Evolutionary conservation across 1,140 invertebrate genomes (phyloP).

Genomic region (Halictus rubicundus): DNA sequence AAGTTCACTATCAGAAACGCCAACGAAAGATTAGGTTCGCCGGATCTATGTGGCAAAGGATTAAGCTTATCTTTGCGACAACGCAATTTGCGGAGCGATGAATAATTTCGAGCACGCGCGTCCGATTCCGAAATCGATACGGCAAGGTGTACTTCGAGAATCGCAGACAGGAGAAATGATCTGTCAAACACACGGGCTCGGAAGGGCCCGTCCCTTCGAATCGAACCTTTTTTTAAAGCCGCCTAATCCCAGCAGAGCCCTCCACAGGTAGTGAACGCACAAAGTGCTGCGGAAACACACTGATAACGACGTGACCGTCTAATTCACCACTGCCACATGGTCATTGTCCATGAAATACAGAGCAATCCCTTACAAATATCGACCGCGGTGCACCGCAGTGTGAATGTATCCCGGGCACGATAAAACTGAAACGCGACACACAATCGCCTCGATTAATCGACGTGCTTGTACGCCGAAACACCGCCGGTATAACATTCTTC

Average conservation of each 20-base stretch:
- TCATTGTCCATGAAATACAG: slow-evolving; percentile 59
- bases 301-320: slow-evolving; percentile 49
- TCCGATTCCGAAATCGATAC: no score
- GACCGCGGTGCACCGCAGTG: slow-evolving; percentile 36
- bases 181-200: not conserved
- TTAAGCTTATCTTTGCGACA: no score
- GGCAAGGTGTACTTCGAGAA: not conserved
- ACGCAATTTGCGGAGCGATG: no score
- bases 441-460: slow-evolving; percentile 54
- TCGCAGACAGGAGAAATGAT: not conserved
- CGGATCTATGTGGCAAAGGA: no score
- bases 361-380: slow-evolving; percentile 54
- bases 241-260: not conserved
- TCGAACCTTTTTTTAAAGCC: not conserved
- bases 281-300: slow-evolving; percentile 27
- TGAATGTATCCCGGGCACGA: slow-evolving; percentile 28
- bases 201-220: not conserved
- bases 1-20: no score
- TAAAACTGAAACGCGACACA: slow-evolving; percentile 49
- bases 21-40: no score
- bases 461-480: not conserved
- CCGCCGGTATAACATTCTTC: not conserved
- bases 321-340: slow-evolving; percentile 47
- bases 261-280: slow-evolving; percentile 32
- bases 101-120: no score